Conservation (phyloP, 2,113 vertebrate genomes). For the Platanista minor region DNA sequence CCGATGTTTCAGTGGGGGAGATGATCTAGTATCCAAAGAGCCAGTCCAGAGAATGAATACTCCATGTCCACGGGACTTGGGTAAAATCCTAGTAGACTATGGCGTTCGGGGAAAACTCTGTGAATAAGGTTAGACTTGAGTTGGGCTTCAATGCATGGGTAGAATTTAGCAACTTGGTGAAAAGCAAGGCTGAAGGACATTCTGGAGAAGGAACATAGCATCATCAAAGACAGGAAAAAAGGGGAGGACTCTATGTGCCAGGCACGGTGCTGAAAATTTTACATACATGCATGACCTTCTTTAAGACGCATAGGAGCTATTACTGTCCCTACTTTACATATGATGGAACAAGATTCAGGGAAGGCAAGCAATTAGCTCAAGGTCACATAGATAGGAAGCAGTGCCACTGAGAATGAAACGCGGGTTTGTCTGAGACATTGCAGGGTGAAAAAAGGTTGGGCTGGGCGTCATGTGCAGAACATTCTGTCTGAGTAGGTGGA, state of each 20-base stretch:
- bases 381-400: not conserved
- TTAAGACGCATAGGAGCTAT: not conserved
- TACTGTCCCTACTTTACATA: not conserved
- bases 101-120: not conserved
- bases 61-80: fast-evolving
- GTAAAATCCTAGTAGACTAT: not conserved
- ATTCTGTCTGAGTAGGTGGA: not conserved
- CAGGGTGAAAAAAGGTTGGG: fast-evolving
- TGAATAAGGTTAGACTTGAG: not conserved
- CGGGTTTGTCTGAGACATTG: not conserved
- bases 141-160: not conserved
- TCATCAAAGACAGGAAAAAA: not conserved
- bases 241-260: not conserved
- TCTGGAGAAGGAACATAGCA: not conserved
- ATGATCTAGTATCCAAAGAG: not conserved
- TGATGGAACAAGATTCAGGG: not conserved
- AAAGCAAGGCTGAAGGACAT: not conserved
- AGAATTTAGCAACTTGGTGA: not conserved
- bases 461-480: fast-evolving
- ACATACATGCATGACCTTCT: not conserved
- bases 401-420: not conserved
- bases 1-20: not conserved
- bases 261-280: not conserved
- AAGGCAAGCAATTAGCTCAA: not conserved
- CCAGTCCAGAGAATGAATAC: not conserved